Percentiles rank a stretch among this genome's conserved stretches.
Conservation (phyloP, 2,797 vertebrate genomes). For the Anguilla anguilla region DNA sequence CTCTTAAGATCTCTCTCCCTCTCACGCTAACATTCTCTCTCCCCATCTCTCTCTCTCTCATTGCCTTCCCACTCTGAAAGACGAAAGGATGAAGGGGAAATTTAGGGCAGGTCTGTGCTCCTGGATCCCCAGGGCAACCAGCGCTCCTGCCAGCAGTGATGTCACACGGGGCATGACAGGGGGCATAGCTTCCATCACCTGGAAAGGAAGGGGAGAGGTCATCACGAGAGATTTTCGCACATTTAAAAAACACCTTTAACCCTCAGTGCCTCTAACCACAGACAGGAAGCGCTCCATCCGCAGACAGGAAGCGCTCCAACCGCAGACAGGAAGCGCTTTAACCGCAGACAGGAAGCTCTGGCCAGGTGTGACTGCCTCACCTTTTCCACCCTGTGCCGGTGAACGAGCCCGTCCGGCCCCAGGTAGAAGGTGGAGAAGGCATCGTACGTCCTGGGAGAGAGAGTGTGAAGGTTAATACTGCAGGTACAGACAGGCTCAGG, state of each 20-base stretch:
- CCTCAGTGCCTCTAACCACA: conserved; percentile 41
- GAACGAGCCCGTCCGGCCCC: conserved; percentile 82
- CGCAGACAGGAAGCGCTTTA: too few relatives aligned
- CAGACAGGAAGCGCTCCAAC: too few relatives aligned
- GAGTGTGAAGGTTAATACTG: background rate
- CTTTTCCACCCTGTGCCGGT: conserved; percentile 86
- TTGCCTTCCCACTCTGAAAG: conserved; percentile 56
- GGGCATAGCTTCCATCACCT: conserved; percentile 85
- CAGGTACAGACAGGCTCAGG: background rate
- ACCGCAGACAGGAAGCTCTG: background rate
- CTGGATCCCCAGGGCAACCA: conserved; percentile 79
- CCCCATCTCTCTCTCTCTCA: conserved; percentile 41
- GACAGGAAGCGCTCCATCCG: too few relatives aligned
- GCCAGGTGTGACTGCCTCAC: conserved; percentile 62
- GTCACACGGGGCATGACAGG: conserved; percentile 72
- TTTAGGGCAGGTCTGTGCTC: conserved; percentile 79
- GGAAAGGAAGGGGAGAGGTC: background rate
- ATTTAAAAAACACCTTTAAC: background rate
- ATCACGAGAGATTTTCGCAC: background rate
- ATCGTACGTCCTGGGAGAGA: conserved; percentile 76
- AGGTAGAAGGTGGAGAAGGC: conserved; percentile 92
- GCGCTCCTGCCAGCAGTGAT: conserved; percentile 75
- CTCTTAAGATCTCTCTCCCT: background rate
- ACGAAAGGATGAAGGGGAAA: conserved; percentile 71
- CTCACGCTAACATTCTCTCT: background rate